Evolutionary conservation across 2,797 vertebrate species (phyloP), one percentile per base, ranked within the genome.

Genomic region (Halcyon leucocephala): DNA sequence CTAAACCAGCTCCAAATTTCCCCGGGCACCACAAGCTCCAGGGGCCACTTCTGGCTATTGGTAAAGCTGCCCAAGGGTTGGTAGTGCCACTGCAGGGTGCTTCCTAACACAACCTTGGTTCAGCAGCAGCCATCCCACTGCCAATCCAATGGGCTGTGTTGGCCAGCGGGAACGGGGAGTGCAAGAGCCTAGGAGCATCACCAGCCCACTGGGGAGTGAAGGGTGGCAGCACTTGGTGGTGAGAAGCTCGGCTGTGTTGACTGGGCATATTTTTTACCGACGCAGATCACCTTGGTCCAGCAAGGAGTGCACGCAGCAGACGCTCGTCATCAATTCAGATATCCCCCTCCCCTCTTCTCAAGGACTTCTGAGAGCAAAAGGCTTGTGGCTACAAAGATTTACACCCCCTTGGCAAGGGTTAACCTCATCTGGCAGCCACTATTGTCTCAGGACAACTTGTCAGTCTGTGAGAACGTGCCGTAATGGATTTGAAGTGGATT

Each of bases 401-500:
- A 97, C 96, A 96, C 95, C 94, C 96, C 77, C 83, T 77, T 91
- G 5, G 93, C 97, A 99, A 99, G 99, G 98, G 99, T 99, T 99
- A 99, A 99, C 98, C 98, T 98, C 99, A 98, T 99, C 98, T 97
- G 97, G 96, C 95, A 98, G 99, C 98, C 98, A 98, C 98, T 96
- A 97, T 98, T 98, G 98, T 98, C 98, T 98, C 98, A 98, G 98
- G 98, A 98, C 98, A 98, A 98, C 97, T 97, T 98, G 98, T 98
- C 99, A 99, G 98, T 99, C 98, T 98, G 98, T 97, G 97, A 98
- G 99, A 99, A 98, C 98, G 98, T 98, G 98, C 98, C n/a, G 89
- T 99, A 99, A 99, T 99, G 98, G 99, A 99, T 98, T 98, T 98
- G 98, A 98, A 98, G 98, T 98, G 99, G 98, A 99, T 99, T 98